phyloP scores from a whole-genome alignment of 1,140 invertebrate species.

The Halyomorpha halys region DNA sequence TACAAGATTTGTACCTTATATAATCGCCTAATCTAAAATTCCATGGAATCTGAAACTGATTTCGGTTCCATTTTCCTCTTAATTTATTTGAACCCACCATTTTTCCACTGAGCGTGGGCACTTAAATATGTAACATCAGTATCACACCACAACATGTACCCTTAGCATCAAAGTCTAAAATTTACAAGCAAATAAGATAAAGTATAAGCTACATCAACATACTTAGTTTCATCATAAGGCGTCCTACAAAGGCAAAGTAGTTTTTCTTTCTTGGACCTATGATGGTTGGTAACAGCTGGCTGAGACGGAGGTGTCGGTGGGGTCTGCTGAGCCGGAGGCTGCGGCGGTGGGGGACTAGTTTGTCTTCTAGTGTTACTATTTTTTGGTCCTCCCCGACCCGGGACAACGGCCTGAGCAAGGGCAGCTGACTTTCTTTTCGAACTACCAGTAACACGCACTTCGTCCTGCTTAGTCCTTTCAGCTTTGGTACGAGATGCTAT shows the following conservation, averaged over 20 bases:
- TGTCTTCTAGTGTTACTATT: conserved; percentile 28
- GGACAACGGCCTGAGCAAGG: conserved; percentile 39
- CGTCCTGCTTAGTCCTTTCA: conserved; percentile 57
- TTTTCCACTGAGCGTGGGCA: too few relatives aligned
- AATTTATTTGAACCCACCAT: too few relatives aligned
- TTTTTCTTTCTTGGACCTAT: conserved; percentile 60
- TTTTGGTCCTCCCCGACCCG: conserved; percentile 28
- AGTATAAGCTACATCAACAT: conserved; percentile 33
- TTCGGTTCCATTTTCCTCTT: too few relatives aligned
- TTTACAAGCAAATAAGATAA: conserved; percentile 3
- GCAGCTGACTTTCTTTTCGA: conserved; percentile 46
- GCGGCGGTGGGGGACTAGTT: neutral
- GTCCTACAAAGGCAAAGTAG: conserved; percentile 88
- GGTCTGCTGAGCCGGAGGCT: conserved; percentile 27
- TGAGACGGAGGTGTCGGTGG: conserved; percentile 34
- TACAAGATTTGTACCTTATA: too few relatives aligned
- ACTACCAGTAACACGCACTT: conserved; percentile 46
- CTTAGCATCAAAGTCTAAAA: too few relatives aligned
- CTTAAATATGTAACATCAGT: too few relatives aligned
- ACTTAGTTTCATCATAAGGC: conserved; percentile 89
- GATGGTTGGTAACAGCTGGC: conserved; percentile 30
- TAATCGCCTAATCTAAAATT: too few relatives aligned
- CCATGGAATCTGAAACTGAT: too few relatives aligned
- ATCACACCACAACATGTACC: too few relatives aligned
- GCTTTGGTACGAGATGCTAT: conserved; percentile 48